Base-by-base conservation (phyloP, 2,888 invertebrate species). In the Pammene aurita region DNA sequence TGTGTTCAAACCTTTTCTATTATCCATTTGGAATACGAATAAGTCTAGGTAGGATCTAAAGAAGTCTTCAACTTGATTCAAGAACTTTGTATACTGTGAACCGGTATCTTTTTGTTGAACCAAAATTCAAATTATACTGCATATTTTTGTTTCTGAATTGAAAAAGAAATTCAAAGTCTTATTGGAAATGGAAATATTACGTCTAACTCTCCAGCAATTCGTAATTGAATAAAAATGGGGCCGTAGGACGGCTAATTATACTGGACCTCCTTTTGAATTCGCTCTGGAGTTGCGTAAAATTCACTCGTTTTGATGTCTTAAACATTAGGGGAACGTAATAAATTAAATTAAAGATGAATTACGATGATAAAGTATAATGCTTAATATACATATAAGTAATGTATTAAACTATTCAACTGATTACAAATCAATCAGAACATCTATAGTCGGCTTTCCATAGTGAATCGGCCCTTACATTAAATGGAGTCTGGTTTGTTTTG, bases 191-290 rank as follows among this genome's bases (percentile, higher is more conserved):
- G 38, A 54, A 60, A 69, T 69, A 54, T 46, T 48, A 13, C 57
- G 7, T n/a, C 57, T 26, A 69, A 65, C 65, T 69, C 60, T 60
- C 60, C 16, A 58, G 18, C 11, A 42, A 54, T 48, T 65, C n/a
- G 58, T 69, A 65, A 69, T 69, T 69, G 69, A 65, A 69, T 65
- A 65, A 56, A 67, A 67, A 68, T 54, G 60, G 58, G 60, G 54
- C 60, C 13, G 69, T 46, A 7, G 44, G 63, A 26, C 18, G 46
- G 64, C 60, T 69, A 65, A 69, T 60, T 65, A 65, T 41, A 46
- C 26, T 14, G 52, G 64, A 65, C 35, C 55, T 55, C 42, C 62
- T 38, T 67, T 64, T 26, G 44, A 44, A 64, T 64, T 54, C 26
- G 7, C n/a, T 42, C 14, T 58, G 16, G 42, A 35, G 13, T 57